Base-by-base conservation (phyloP, 2,113 vertebrate genomes). In the Dermatemys mawii region DNA sequence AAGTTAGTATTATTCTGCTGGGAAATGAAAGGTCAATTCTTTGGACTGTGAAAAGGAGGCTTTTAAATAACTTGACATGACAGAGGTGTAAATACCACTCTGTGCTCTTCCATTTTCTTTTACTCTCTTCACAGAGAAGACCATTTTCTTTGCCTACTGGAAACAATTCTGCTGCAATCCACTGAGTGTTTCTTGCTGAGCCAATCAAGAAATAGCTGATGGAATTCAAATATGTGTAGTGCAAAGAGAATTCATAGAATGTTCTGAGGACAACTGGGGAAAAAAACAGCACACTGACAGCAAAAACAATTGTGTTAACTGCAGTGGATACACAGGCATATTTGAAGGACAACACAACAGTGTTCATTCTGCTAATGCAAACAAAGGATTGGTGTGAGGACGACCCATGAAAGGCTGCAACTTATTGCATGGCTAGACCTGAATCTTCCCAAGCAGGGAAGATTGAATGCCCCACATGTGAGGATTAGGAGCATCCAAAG, bases 11-110 rank as follows among this genome's bases (percentile, higher is more conserved):
- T 94, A 90, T 80, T 92, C 54, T 91, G 38, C 60, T 85, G 44
- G 46, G 48, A n/a, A 67, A 84, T 96, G 55, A 95, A 97, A 88
- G 81, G 90, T 79, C 4, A 2, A 50, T 96, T 94, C 26, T 96
- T 84, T 2, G 1, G 26, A 27, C 70, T 94, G 50, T 93, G 41
- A 88, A 95, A 93, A 83, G 75, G 60, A 91, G 60, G 22, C 75
- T 89, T 93, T 97, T 80, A 88, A 83, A 57, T 35, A 78, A 85
- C 16, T 87, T 83, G 76, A 44, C 53, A 35, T 90, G 27, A 48
- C 82, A 55, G 90, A 46, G 49, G 60, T 90, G 54, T 86, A 73
- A 53, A 75, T 75, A 29, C 49, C 84, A 54, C 81, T 94, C 87
- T 75, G 84, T 35, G 24, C 78, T 79, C 41, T 78, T 11, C 78